Evolutionary conservation across 2,113 vertebrate genomes (phyloP), one percentile per base, ranked within the genome.

Genomic region (Eleginops maclovinus): DNA sequence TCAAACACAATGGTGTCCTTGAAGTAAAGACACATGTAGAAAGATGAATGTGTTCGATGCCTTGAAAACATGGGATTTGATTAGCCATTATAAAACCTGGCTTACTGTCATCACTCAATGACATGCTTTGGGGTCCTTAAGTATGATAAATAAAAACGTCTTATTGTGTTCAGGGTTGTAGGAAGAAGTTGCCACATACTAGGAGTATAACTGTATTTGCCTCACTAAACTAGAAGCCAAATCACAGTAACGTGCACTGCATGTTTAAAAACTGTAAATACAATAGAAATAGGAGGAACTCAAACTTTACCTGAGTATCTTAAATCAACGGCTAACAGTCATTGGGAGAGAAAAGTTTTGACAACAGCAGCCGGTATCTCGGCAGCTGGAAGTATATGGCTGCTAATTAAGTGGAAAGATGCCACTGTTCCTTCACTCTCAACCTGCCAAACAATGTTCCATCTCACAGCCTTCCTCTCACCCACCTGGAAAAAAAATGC

Each of bases 371-470:
- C 82, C 72, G 66, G 69, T 24, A 72, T 72, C 28, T 67, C 7
- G 11, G 68, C 46, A 69, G 63, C 72, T 28, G 36, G 24, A 64
- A 66, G n/a, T 81, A 84, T 59, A 24, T 17, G 61, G 22, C 68
- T 82, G 76, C 69, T 85, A 86, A 88, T 89, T 87, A 90, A 81
- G 71, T 22, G 44, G 54, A 84, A 43, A 22, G 64, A 66, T 50
- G 64, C 56, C 64, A 79, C 41, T 9, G 56, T 72, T 82, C 28
- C 73, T 51, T 87, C 78, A 72, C 36, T 58, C 55, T 79, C 72
- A 75, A 21, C 56, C 68, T 70, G 73, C 64, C 74, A 83, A 77
- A 61, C 58, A 12, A 24, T 17, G 60, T 59, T 70, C 70, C 60
- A 24, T 75, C 68, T 80, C 67, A 46, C 31, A 54, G 62, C 50